Evolutionary conservation across 2,888 invertebrate species (phyloP).

Genomic region (Lycia hirtaria): DNA sequence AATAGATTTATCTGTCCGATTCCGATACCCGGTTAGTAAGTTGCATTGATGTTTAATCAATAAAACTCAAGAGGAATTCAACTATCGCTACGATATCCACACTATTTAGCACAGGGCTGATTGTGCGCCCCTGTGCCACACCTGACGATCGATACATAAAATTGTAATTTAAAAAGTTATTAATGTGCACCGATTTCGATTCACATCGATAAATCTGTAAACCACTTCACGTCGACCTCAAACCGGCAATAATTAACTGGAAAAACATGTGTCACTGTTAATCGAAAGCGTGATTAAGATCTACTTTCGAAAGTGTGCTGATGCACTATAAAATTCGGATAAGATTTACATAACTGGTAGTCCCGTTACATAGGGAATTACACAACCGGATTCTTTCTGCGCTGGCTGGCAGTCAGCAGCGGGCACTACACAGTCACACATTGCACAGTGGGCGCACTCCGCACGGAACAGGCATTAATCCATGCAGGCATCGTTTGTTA

Average conservation of each 20-base stretch:
- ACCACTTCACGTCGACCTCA: constrained; percentile 49
- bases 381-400: constrained; percentile 74
- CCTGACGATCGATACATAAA: constrained; percentile 52
- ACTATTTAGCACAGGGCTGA: constrained; percentile 44
- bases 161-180: constrained; percentile 52
- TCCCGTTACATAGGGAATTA: constrained; percentile 82
- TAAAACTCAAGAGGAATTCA: constrained; percentile 36
- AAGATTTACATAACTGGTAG: constrained; percentile 83
- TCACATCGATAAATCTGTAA: constrained; percentile 56
- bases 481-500: constrained; percentile 71
- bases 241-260: constrained; percentile 42
- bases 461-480: constrained; percentile 52
- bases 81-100: constrained; percentile 17
- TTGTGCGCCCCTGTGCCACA: constrained; percentile 57
- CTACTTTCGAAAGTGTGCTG: constrained; percentile 75
- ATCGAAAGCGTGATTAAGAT: constrained; percentile 67
- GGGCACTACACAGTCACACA: constrained; percentile 35
- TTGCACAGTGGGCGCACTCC: constrained; percentile 12
- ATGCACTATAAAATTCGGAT: constrained; percentile 79
- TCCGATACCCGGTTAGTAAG: constrained; percentile 62
- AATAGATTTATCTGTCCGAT: constrained; percentile 59
- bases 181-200: constrained; percentile 54
- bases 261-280: constrained; percentile 51
- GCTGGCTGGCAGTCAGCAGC: constrained; percentile 42
- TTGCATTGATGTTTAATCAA: constrained; percentile 62